Evolutionary conservation across 2,113 vertebrate species (phyloP), one percentile per base, ranked within the genome.

Genomic region (Oreochromis niloticus): DNA sequence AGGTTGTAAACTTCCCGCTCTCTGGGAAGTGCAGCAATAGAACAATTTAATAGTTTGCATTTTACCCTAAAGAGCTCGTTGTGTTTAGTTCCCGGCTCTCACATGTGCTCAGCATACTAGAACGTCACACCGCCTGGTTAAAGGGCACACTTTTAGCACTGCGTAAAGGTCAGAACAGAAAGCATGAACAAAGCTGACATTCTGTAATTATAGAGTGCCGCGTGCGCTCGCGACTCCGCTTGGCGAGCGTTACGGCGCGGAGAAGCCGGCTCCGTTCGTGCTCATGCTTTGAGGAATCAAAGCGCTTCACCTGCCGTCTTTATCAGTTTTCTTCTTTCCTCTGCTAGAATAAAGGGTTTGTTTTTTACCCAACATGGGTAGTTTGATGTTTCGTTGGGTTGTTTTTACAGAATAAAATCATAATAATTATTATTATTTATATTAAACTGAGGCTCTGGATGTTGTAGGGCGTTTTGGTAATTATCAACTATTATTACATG

Each of bases 81-180:
- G 16, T 63, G 6, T 88, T 92, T 75, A 80, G 87, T 81, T 78
- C 34, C 41, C 1, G 78, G 87, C 79, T 66, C 78, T 83, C 89
- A 68, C 88, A 17, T 79, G 86, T 57, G 50, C 81, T 81, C 88
- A 41, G 71, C 73, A 12, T 5, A 63, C n/a, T 87, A 27, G 87
- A 90, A 41, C 85, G 7, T 89, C 89, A 85, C 79, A 3, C 2
- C 52, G 71, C 16, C 87, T 88, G 87, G 90, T 88, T 90, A 93
- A 95, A 95, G 93, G 94, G 66, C 90, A 87, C 75, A 78, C 75
- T 92, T 91, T 92, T 85, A 88, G 89, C 82, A 59, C 57, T 2
- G 73, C 73, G 78, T 56, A 95, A 96, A 96, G 95, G 95, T 95
- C 95, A 93, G 88, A 91, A 87, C 84, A 83, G 87, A 88, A 93